Evolutionary conservation across 2,113 vertebrate species (phyloP).

Genomic region (Myrmecophaga tridactyla): DNA sequence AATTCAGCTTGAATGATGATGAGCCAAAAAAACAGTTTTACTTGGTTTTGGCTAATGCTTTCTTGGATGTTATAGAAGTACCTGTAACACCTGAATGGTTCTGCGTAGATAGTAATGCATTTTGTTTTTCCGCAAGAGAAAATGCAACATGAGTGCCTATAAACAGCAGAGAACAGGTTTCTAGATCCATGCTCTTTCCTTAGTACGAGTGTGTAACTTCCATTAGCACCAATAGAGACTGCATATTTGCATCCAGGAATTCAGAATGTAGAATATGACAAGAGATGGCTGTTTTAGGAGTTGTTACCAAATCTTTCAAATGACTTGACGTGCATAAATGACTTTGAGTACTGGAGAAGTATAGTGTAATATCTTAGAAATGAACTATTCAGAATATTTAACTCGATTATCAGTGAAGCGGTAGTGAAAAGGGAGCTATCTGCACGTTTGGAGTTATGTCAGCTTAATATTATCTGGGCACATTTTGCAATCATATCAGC

Average conservation of each 20-base stretch:
- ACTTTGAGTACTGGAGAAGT: conserved; percentile 18
- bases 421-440: not conserved
- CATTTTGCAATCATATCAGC: not conserved
- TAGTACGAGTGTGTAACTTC: not conserved
- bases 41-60: conserved; percentile 52
- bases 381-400: not conserved
- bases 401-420: not conserved
- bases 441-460: not conserved
- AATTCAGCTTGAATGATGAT: conserved; percentile 55
- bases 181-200: not conserved
- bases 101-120: conserved; percentile 27
- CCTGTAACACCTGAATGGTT: conserved; percentile 50
- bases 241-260: not conserved
- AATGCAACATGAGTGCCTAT: not conserved
- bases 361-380: conserved; percentile 42
- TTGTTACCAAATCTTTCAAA: conserved; percentile 53
- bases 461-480: not conserved
- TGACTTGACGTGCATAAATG: conserved; percentile 53
- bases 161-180: conserved; percentile 36
- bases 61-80: not conserved
- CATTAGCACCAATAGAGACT: conserved; percentile 15
- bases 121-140: conserved; percentile 48
- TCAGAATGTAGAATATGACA: conserved; percentile 50
- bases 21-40: conserved; percentile 6
- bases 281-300: not conserved